phyloP scores from a whole-genome alignment of 2,888 invertebrate species.

The Troilus luridus region DNA sequence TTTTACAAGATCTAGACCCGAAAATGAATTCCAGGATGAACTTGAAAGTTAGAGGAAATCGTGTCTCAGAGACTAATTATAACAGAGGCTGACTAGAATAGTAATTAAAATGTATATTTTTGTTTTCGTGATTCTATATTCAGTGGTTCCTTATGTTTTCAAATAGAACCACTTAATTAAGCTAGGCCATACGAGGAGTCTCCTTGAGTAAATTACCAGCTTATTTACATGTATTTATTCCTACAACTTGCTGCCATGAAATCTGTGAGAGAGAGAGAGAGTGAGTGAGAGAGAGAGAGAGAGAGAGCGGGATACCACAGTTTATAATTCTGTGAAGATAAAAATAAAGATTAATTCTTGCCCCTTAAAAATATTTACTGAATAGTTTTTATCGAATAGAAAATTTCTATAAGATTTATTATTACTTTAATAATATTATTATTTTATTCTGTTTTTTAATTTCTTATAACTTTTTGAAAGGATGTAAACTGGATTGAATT shows the following conservation, averaged over 20 bases:
- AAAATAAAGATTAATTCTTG: background rate
- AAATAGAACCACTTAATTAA: background rate
- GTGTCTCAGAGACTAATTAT: background rate
- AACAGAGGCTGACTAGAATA: background rate
- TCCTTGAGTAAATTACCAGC: constrained; percentile 9
- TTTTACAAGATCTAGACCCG: background rate
- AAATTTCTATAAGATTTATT: too few relatives aligned
- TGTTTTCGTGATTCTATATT: constrained; percentile 8
- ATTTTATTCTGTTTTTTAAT: too few relatives aligned
- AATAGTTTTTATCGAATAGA: too few relatives aligned
- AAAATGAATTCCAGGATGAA: background rate
- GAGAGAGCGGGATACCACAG: too few relatives aligned
- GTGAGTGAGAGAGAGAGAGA: too few relatives aligned
- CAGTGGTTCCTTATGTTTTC: background rate
- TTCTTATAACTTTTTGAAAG: too few relatives aligned
- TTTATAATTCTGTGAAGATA: background rate
- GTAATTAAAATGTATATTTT: constrained; percentile 5
- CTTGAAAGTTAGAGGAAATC: background rate
- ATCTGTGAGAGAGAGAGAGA: background rate
- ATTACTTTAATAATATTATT: too few relatives aligned
- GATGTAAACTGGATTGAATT: too few relatives aligned
- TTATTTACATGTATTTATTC: constrained; percentile 18
- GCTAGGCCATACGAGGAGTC: background rate
- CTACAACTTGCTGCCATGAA: background rate
- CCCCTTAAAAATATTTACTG: background rate